Evolutionary conservation across 2,113 vertebrate species (phyloP), one percentile per base, ranked within the genome.

Genomic region (Scortum barcoo): DNA sequence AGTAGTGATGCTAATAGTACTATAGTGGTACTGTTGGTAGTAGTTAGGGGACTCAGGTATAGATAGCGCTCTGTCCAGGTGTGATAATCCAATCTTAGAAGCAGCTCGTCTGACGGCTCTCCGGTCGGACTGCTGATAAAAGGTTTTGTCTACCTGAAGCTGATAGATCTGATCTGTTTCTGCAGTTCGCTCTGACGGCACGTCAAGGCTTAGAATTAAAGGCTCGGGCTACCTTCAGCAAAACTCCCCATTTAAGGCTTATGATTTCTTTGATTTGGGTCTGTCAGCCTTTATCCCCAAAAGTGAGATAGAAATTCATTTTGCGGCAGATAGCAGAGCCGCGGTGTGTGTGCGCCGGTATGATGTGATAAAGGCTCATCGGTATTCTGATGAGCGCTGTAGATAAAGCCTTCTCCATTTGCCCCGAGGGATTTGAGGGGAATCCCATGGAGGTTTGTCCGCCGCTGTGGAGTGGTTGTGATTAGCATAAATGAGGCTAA

Each of bases 401-500:
- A 80, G 86, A 92, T 88, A 86, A 78, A 85, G 50, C 72, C 57
- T 53, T 81, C 62, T 87, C 61, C 72, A 67, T 75, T 78, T 81
- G 69, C 65, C 84, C 84, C 3, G 30, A 53, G 81, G 87, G 84
- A 84, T 80, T 74, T 74, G 14, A 24, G 36, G 66, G 75, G 78
- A 71, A 87, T 86, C 83, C 87, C 86, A 77, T 4, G 19, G 87
- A 78, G 87, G 83, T 79, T 76, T 58, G 75, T 83, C 67, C 20
- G 19, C 66, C 57, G 26, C 56, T 40, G 61, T 53, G 54, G 62
- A 86, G 84, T 60, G 60, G 73, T 73, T 76, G 57, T 61, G 65
- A 91, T 93, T 90, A 90, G 38, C 87, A 90, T 90, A 88, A 92
- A 88, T 22, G 16, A 86, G 70, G 73, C 78, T 85, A 80, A 89